Conservation (phyloP, 92 coral and sea anemone species). For the Phenganax stokvisi region DNA sequence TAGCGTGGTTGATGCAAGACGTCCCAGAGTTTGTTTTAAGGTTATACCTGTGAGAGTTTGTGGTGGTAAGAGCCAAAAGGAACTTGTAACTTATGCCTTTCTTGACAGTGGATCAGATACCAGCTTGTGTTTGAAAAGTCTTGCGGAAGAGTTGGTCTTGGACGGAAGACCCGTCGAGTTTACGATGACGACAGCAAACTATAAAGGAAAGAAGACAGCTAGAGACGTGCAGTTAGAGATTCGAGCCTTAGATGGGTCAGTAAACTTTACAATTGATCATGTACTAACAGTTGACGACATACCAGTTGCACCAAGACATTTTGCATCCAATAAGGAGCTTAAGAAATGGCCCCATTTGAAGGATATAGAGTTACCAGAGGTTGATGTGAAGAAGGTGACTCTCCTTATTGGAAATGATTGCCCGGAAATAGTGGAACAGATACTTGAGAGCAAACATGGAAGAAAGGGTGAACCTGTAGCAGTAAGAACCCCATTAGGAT, state of each 20-base stretch:
- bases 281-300: slow-evolving; percentile 49
- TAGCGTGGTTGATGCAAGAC: slow-evolving; percentile 32
- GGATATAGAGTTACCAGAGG: slow-evolving; percentile 49
- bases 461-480: slow-evolving; percentile 54
- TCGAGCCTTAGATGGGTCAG: slow-evolving; percentile 51
- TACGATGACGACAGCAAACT: slow-evolving; percentile 51
- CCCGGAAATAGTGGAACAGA: slow-evolving; percentile 53
- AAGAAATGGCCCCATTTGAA: slow-evolving; percentile 59
- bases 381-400: slow-evolving; percentile 42
- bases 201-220: slow-evolving; percentile 39
- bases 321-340: slow-evolving; percentile 52
- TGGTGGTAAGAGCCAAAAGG: slow-evolving; percentile 27
- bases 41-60: slow-evolving; percentile 61
- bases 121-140: slow-evolving; percentile 49
- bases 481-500: slow-evolving; percentile 58
- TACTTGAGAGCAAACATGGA: slow-evolving; percentile 49
- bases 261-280: slow-evolving; percentile 44
- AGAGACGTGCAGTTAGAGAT: slow-evolving; percentile 48
- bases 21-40: slow-evolving; percentile 61
- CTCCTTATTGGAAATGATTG: slow-evolving; percentile 56
- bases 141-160: slow-evolving; percentile 42
- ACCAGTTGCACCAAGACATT: slow-evolving; percentile 51
- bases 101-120: slow-evolving; percentile 65
- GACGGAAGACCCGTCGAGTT: slow-evolving; percentile 41
- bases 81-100: slow-evolving; percentile 54